These are phyloP conservation scores for Bergia sp. DNA, from an alignment of 92 coral and sea anemone genomes.

Conservation along the genomic window DNA sequence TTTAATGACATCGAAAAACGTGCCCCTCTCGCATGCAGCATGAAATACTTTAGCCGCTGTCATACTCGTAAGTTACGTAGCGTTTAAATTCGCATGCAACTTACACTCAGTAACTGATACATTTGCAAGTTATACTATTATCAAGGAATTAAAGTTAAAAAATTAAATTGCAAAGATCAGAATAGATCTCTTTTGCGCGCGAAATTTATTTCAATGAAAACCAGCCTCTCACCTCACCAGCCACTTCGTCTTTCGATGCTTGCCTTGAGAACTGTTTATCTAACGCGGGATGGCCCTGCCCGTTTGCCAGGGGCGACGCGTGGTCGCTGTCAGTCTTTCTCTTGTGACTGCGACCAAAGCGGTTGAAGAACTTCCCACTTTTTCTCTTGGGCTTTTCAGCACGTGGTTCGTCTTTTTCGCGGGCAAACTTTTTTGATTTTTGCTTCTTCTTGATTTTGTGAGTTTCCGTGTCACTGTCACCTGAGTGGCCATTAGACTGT, in stretches of 20 bases:
- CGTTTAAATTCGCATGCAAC: too few relatives aligned
- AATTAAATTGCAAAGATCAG: neutral
- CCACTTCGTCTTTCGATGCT: conserved; percentile 21
- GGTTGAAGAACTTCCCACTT: conserved; percentile 37
- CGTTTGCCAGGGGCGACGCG: conserved; percentile 20
- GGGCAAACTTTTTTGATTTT: conserved; percentile 18
- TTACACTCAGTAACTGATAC: neutral
- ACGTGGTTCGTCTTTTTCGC: conserved; percentile 26
- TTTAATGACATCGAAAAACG: too few relatives aligned
- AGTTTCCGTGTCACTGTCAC: conserved; percentile 28
- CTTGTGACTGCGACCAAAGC: conserved; percentile 44
- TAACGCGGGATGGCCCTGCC: conserved; percentile 1
- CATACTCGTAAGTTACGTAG: too few relatives aligned
- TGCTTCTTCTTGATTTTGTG: conserved; percentile 36
- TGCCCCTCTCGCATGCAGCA: neutral
- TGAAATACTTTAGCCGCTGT: neutral
- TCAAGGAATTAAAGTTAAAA: neutral
- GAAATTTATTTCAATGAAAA: neutral
- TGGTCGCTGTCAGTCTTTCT: conserved; percentile 19
- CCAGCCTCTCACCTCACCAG: conserved; percentile 23
- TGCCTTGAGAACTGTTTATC: conserved; percentile 14
- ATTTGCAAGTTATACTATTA: too few relatives aligned
- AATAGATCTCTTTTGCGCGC: too few relatives aligned
- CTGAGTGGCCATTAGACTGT: conserved; percentile 19
- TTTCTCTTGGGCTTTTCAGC: conserved; percentile 35